Evolutionary conservation across 1,140 invertebrate species (phyloP).

Genomic region (Thalassaphorura encarpata): DNA sequence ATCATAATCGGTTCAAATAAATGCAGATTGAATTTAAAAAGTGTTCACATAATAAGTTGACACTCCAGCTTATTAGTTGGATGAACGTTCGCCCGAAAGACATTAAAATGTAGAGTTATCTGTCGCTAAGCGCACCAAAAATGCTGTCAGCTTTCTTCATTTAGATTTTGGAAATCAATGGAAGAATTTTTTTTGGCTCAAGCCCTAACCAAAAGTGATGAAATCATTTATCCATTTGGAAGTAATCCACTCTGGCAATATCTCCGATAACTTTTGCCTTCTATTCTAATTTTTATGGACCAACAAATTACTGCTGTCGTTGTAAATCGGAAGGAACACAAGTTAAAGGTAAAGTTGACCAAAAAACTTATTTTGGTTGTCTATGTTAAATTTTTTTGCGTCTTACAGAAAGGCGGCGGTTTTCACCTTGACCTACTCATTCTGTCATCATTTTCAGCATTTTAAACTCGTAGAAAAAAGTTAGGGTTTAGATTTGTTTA

Average conservation of each 20-base stretch:
- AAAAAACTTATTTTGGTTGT: background rate
- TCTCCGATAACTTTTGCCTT: conserved; percentile 34
- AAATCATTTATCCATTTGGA: conserved; percentile 35
- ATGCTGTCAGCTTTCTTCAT: too few relatives aligned
- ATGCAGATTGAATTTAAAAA: too few relatives aligned
- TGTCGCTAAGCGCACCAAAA: too few relatives aligned
- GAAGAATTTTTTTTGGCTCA: too few relatives aligned
- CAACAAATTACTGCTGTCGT: conserved; percentile 42
- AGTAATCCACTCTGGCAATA: conserved; percentile 35
- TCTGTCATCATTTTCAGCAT: too few relatives aligned
- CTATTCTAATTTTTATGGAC: conserved; percentile 41
- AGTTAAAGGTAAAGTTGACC: conserved; percentile 34
- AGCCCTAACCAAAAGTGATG: background rate
- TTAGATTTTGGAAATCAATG: too few relatives aligned
- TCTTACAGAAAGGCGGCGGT: conserved; percentile 39
- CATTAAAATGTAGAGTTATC: too few relatives aligned
- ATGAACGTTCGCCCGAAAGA: too few relatives aligned
- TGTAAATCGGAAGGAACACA: conserved; percentile 42
- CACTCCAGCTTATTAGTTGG: too few relatives aligned
- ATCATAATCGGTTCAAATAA: background rate
- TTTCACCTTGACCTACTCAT: conserved; percentile 42
- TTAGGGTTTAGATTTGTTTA: too few relatives aligned
- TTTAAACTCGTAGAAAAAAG: too few relatives aligned
- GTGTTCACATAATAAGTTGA: too few relatives aligned
- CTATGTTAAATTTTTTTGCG: conserved; percentile 3